Evolutionary conservation across 2,113 vertebrate genomes (phyloP).

Genomic region (Centropus unirufus): DNA sequence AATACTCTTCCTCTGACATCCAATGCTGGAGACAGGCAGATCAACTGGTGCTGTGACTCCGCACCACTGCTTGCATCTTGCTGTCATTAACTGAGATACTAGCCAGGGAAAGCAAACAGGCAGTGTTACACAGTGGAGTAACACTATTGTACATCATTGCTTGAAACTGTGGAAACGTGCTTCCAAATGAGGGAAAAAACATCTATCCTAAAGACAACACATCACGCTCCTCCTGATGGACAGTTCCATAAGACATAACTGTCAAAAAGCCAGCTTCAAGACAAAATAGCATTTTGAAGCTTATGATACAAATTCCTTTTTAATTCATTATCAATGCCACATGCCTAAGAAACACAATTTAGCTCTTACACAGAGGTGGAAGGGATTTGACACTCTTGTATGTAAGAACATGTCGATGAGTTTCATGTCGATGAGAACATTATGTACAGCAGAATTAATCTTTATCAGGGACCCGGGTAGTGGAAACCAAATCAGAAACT

Average conservation of each 20-base stretch:
- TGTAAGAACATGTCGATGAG: background rate
- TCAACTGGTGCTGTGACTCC: background rate
- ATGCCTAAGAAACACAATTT: background rate
- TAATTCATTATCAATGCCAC: background rate
- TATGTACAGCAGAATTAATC: background rate
- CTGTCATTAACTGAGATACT: background rate
- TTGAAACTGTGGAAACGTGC: background rate
- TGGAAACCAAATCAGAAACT: slow-evolving; percentile 1
- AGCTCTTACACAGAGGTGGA: background rate
- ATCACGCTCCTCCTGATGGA: background rate
- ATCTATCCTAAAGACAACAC: background rate
- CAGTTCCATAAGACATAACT: background rate
- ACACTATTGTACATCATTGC: background rate
- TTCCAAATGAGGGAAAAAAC: background rate
- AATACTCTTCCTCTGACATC: background rate
- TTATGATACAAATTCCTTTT: background rate
- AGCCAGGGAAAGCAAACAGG: background rate
- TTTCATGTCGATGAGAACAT: background rate
- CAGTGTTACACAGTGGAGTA: background rate
- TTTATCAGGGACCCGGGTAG: background rate
- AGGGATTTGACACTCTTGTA: background rate
- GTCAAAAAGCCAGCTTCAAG: background rate
- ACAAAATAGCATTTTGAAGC: background rate
- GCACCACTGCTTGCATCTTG: background rate
- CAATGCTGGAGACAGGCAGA: background rate